Evolutionary conservation across 2,888 invertebrate species (phyloP).

Genomic region (Pharmacophagus antenor): DNA sequence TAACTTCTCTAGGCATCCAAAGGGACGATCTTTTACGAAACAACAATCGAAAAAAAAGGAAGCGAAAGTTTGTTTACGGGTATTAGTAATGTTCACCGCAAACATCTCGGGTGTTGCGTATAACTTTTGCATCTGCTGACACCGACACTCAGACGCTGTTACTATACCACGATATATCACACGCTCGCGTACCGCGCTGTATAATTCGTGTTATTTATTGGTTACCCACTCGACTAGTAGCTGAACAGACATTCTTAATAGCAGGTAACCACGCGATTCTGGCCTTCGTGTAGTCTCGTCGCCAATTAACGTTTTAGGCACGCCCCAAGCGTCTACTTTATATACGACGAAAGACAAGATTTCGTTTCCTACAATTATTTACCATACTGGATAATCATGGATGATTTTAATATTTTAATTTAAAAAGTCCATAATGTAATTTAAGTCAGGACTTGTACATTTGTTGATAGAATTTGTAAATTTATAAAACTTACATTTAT

Average conservation of each 20-base stretch:
- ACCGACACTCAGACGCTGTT: constrained; percentile 53
- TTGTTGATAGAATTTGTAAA: background rate
- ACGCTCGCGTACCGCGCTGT: constrained; percentile 63
- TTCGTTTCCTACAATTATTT: background rate
- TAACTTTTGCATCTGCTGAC: constrained; percentile 74
- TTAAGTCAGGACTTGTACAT: too few relatives aligned
- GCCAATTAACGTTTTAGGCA: constrained; percentile 33
- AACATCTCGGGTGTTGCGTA: constrained; percentile 63
- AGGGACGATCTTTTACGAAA: constrained; percentile 71
- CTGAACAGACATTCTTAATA: constrained; percentile 65
- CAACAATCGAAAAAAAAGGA: constrained; percentile 71
- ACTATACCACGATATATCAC: constrained; percentile 76
- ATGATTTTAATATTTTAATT: too few relatives aligned
- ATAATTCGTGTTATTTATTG: constrained; percentile 80
- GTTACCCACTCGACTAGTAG: constrained; percentile 63
- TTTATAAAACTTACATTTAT: background rate
- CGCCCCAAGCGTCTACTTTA: constrained; percentile 29
- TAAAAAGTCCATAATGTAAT: too few relatives aligned
- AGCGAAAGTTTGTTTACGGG: constrained; percentile 46
- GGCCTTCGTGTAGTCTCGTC: constrained; percentile 49
- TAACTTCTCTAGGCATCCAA: constrained; percentile 62
- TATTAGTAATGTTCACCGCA: constrained; percentile 63
- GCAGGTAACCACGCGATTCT: constrained; percentile 75
- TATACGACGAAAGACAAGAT: background rate
- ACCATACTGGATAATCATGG: background rate